Base-by-base conservation (phyloP, 2,113 vertebrate genomes). In the Pseudolaguvia tuberculata region DNA sequence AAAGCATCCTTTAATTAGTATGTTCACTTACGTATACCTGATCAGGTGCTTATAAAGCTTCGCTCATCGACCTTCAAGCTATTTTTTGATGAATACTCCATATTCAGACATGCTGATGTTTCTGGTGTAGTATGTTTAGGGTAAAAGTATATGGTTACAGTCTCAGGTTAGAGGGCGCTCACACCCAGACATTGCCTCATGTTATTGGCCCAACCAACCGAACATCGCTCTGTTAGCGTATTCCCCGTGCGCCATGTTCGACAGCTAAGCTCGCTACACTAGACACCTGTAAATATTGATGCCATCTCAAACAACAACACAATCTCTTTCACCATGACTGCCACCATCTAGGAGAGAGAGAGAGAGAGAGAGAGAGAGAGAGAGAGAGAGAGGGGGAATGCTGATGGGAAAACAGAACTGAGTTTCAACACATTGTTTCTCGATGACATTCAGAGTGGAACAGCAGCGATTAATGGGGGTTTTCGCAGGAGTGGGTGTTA, bases 281-380 rank as follows among this genome's bases (percentile, higher is more conserved):
- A 58, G 70, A 80, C 76, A 78, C 79, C 57, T 77, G 78, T 79
- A 78, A 82, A 82, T 82, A 82, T 82, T 82, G 71, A 82, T 82
- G 81, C 48, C 5, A 70, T 82, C 70, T 76, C 63, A n/a, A 69
- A 76, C 20, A 77, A 79, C 39, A 42, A 42, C 69, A 79, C 51
- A 55, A 80, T 78, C 81, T 71, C 66, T 79, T 79, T 79, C 78
- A 71, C 52, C 70, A 56, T n/a, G 53, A 15, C 67, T 74, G 59
- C 72, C 48, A n/a, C 20, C 55, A 47, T 74, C 68, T 58, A 17
- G 56, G 4, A 8, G 13, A 27, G 56, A 4, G 48, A 2, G 48
- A 3, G 48, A 2, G 1, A 15, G 15, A 15, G 48, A 15, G 48
- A 15, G 48, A 15, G 48, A 15, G 15, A 15, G 48, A 13, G 47